Conservation (phyloP, 2,113 vertebrate genomes). For the Laticauda colubrina region DNA sequence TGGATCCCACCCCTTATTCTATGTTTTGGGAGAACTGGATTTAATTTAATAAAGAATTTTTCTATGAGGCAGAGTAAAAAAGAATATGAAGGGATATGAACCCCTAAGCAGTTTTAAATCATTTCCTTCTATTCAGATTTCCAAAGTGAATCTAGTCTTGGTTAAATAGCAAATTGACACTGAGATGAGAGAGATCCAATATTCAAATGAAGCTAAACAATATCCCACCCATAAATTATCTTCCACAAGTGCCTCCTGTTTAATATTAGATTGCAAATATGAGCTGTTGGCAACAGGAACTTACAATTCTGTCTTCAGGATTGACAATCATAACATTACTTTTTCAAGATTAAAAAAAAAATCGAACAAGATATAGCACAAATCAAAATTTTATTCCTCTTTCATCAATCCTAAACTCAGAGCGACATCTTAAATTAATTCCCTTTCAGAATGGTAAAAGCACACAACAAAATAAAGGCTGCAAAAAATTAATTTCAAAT, state of each 20-base stretch:
- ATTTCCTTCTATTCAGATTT: not conserved
- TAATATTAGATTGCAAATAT: not conserved
- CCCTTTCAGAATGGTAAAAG: constrained; percentile 5
- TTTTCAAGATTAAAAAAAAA: not conserved
- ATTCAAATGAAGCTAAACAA: not conserved
- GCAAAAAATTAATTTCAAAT: constrained; percentile 19
- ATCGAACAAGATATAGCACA: not conserved
- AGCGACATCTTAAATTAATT: not conserved
- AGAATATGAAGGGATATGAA: not conserved
- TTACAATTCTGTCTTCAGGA: not conserved
- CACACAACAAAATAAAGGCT: not conserved
- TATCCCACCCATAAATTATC: not conserved
- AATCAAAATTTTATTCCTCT: accelerated
- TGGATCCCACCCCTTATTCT: no score
- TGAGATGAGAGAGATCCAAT: not conserved
- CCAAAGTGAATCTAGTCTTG: not conserved
- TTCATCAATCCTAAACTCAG: not conserved
- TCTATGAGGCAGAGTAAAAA: not conserved
- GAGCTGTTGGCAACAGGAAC: not conserved
- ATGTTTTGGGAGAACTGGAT: not conserved
- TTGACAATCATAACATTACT: not conserved
- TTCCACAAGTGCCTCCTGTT: not conserved
- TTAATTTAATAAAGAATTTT: not conserved
- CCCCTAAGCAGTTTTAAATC: not conserved
- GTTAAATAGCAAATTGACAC: not conserved